Conservation (phyloP, 2,888 invertebrate species). For the Keiferia lycopersicella region DNA sequence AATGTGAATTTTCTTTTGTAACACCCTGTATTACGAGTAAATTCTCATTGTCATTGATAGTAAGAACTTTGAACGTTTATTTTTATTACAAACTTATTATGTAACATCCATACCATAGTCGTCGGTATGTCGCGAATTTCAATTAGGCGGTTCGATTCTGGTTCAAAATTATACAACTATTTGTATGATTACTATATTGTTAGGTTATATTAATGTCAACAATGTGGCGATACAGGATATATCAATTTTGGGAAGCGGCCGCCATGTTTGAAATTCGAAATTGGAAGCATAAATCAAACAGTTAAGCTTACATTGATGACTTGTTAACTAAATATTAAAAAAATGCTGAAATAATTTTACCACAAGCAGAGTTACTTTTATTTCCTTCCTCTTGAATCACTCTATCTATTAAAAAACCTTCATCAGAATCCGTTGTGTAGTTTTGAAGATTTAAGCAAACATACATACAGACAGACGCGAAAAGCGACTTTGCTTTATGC, state of each 20-base stretch:
- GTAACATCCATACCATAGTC: neutral
- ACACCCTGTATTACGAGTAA: neutral
- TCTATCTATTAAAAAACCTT: too few relatives aligned
- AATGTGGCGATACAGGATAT: neutral
- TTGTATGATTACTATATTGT: conserved; percentile 3
- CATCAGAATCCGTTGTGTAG: too few relatives aligned
- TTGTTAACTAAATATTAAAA: too few relatives aligned
- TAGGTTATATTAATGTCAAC: conserved; percentile 11
- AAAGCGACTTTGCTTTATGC: too few relatives aligned
- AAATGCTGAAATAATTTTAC: neutral
- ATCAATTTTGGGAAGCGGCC: conserved; percentile 1
- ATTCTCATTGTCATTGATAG: neutral
- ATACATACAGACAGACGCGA: too few relatives aligned
- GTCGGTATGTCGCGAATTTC: neutral
- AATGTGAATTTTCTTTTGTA: too few relatives aligned
- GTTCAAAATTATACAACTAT: neutral
- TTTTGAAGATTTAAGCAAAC: too few relatives aligned
- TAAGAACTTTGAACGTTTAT: neutral
- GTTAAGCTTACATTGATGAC: too few relatives aligned
- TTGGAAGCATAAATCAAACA: too few relatives aligned
- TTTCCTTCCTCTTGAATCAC: too few relatives aligned
- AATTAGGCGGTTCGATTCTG: neutral
- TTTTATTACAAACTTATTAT: conserved; percentile 1
- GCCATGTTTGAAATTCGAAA: neutral
- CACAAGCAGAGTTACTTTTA: too few relatives aligned